Percentiles rank a stretch among this genome's conserved stretches.
phyloP scores from a whole-genome alignment of 1,140 invertebrate genomes.

The Drosophila funebris region DNA sequence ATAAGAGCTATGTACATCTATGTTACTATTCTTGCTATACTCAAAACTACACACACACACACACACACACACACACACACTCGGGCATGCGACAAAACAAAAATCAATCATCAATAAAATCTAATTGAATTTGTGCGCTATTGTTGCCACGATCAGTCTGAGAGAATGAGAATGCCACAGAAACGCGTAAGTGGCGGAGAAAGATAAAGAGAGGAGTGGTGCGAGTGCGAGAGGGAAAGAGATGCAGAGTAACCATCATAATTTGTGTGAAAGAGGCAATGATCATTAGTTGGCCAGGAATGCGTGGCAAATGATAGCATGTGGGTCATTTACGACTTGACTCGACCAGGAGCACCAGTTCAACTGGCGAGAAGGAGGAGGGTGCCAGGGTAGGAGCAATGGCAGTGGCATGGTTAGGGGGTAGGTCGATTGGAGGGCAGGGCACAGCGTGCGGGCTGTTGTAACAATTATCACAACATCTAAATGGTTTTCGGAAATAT shows the following conservation, averaged over 20 bases:
- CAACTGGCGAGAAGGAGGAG: too few species aligned
- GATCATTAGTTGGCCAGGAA: slow-evolving; percentile 48
- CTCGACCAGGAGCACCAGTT: slow-evolving; percentile 7
- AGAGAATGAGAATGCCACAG: slow-evolving; percentile 11
- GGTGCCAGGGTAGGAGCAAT: neutral
- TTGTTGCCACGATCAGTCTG: slow-evolving; percentile 30
- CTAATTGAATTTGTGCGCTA: slow-evolving; percentile 71
- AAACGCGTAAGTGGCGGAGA: neutral
- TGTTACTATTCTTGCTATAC: neutral
- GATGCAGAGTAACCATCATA: slow-evolving; percentile 34
- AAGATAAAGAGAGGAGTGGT: neutral
- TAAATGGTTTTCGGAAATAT: slow-evolving; percentile 75
- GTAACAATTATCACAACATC: slow-evolving; percentile 70
- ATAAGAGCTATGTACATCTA: neutral
- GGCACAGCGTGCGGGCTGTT: slow-evolving; percentile 28
- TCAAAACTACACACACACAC: slow-evolving; percentile 1
- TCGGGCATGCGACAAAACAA: neutral
- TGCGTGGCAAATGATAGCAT: slow-evolving; percentile 47
- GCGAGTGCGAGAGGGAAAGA: too few species aligned
- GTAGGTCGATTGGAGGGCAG: slow-evolving; percentile 9
- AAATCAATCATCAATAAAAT: slow-evolving; percentile 80
- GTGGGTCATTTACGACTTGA: slow-evolving; percentile 41
- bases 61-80: slow-evolving; percentile 3
- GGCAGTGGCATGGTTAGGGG: neutral
- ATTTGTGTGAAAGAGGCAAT: slow-evolving; percentile 38